Evolutionary conservation across 2,888 invertebrate species (phyloP), one percentile per base, ranked within the genome.

Genomic region (Desoria tigrina): DNA sequence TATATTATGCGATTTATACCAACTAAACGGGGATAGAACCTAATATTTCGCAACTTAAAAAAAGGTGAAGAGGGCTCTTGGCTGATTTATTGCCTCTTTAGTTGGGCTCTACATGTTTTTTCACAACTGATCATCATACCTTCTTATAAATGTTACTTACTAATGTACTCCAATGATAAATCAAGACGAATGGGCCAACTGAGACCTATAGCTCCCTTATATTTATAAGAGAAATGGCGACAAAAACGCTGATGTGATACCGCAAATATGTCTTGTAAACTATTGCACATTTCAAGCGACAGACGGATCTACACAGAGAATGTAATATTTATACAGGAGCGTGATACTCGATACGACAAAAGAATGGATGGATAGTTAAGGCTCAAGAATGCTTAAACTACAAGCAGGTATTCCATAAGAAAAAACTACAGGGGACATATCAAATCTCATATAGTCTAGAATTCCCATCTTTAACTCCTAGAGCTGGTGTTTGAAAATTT

Each of bases 81-180:
- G 45, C 65, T 65, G 65, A 65, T 65, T 65, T 65, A 65, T 65
- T 57, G 61, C 65, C 61, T 65, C 61, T 65, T 65, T 65, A 65
- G 45, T 45, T 45, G 45, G 21, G 45, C 45, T 45, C 45, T 45
- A 45, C 45, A 45, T 45, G 45, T 45, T 45, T 18, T 45, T 45
- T 45, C 21, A 18, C 21, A 45, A 45, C 4, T 45, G 45, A 45
- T 45, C 45, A 45, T 45, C 45, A 45, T 45, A 16, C 45, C 45
- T 21, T 45, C 45, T 45, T 21, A 45, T 45, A 45, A 16, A 16
- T 45, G 45, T 45, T 6, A 45, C n/a, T 6, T 45, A 32, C 32
- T 32, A 32, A 32, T 32, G 32, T 32, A 32, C 32, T 32, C 32
- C 32, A 28, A 65, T 61, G 65, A 65, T 65, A 65, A 65, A 65